These are phyloP conservation scores for Ophiodon elongatus DNA, from an alignment of 2,113 vertebrate genomes.

Conservation along the genomic window DNA sequence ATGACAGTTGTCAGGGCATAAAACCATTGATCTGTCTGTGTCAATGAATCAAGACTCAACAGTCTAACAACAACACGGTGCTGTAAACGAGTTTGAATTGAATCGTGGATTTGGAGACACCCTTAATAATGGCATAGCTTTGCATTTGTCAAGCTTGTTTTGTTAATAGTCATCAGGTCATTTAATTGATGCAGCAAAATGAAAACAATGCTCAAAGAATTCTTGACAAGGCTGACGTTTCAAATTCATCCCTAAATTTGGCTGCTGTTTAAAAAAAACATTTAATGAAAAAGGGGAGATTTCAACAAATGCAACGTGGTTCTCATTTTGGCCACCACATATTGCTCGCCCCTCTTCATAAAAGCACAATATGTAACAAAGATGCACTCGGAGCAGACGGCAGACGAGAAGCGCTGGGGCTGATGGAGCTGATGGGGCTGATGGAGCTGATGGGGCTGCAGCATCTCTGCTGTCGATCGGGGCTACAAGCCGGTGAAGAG, in stretches of 20 bases:
- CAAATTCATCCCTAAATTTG: background rate
- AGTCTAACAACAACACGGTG: too few relatives aligned
- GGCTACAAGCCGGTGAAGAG: constrained; percentile 52
- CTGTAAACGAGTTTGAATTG: background rate
- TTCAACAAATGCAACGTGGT: background rate
- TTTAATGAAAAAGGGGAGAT: background rate
- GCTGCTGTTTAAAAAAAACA: too few relatives aligned
- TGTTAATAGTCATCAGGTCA: background rate
- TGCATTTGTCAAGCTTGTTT: background rate
- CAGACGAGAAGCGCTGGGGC: background rate
- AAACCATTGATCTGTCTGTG: background rate
- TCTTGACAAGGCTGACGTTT: background rate
- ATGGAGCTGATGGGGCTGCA: constrained; percentile 46
- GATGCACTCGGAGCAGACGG: constrained; percentile 46
- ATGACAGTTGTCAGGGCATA: background rate
- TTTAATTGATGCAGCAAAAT: background rate
- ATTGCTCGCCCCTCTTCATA: background rate
- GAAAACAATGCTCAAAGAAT: background rate
- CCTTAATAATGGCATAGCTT: background rate
- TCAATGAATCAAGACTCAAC: background rate
- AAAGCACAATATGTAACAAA: constrained; percentile 25
- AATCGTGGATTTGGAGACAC: background rate
- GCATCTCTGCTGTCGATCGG: constrained; percentile 32
- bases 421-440: constrained; percentile 5
- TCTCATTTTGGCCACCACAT: background rate